phyloP scores from a whole-genome alignment of 2,113 vertebrate species.

The Sinocyclocheilus anshuiensis region DNA sequence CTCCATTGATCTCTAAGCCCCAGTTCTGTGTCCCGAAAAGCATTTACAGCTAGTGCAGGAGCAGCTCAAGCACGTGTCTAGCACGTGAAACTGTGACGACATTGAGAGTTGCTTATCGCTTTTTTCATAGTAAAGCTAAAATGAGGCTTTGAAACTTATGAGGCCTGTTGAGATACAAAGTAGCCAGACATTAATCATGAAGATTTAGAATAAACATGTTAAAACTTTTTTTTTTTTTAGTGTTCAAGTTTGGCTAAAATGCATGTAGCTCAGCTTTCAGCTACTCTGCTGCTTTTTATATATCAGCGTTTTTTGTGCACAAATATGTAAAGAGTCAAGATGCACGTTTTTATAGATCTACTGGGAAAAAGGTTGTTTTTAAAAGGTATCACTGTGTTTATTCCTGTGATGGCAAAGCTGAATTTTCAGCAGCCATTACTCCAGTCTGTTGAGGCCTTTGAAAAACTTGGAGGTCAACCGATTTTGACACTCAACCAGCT shows the following conservation, averaged over 20 bases:
- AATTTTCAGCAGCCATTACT: background rate
- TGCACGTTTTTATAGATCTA: background rate
- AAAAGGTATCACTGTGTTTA: background rate
- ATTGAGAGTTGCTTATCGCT: background rate
- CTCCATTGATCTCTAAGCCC: conserved; percentile 35
- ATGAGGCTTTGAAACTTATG: too few species aligned
- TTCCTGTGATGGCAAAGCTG: too few species aligned
- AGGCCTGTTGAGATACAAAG: background rate
- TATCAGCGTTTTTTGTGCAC: background rate
- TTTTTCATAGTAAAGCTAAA: background rate
- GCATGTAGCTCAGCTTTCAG: background rate
- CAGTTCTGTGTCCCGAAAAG: background rate
- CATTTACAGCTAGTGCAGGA: conserved; percentile 9
- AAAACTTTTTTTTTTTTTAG: background rate
- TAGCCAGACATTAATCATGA: background rate
- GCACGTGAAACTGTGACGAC: background rate
- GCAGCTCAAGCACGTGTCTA: background rate
- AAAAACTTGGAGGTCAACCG: background rate
- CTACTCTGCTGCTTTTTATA: background rate
- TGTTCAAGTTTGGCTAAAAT: background rate
- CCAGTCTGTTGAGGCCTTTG: background rate
- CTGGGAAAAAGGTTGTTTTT: background rate
- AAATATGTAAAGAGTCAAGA: background rate
- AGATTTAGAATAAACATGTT: background rate
- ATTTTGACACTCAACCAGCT: background rate